Evolutionary conservation across 2,113 vertebrate genomes (phyloP).

Genomic region (Physeter macrocephalus): DNA sequence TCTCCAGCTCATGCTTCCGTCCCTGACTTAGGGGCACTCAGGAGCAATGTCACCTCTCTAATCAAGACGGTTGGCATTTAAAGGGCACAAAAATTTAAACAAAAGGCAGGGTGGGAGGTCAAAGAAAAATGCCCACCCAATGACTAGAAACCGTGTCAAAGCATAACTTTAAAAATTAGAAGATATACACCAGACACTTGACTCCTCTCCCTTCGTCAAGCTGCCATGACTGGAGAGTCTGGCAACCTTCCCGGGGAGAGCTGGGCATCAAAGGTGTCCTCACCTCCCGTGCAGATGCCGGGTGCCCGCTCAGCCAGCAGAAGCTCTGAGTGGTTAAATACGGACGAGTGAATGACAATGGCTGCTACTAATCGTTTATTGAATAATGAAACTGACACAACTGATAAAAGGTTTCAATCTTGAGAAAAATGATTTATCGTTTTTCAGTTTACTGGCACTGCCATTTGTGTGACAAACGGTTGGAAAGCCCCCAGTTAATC

Average conservation of each 20-base stretch:
- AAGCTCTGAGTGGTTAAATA: constrained; percentile 18
- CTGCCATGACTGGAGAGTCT: neutral
- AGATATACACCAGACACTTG: fast-evolving
- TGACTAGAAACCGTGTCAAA: fast-evolving
- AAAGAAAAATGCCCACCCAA: neutral
- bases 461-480: constrained; percentile 88
- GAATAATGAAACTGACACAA: constrained; percentile 96
- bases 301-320: neutral
- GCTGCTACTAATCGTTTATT: constrained; percentile 89
- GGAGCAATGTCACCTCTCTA: fast-evolving
- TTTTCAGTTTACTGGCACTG: constrained; percentile 88
- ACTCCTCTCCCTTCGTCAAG: neutral
- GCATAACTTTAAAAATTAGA: neutral
- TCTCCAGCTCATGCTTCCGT: fast-evolving
- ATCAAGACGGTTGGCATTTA: neutral
- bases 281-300: neutral
- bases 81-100: neutral
- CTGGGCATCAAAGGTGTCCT: neutral
- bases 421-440: constrained; percentile 88
- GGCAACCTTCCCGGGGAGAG: neutral
- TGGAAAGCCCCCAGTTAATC: constrained; percentile 77
- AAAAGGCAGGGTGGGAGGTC: neutral
- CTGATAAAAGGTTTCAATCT: constrained; percentile 96
- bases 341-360: constrained; percentile 84
- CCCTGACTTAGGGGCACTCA: fast-evolving